Conservation (phyloP, 2,797 vertebrate species). For the Macropodus opercularis region DNA sequence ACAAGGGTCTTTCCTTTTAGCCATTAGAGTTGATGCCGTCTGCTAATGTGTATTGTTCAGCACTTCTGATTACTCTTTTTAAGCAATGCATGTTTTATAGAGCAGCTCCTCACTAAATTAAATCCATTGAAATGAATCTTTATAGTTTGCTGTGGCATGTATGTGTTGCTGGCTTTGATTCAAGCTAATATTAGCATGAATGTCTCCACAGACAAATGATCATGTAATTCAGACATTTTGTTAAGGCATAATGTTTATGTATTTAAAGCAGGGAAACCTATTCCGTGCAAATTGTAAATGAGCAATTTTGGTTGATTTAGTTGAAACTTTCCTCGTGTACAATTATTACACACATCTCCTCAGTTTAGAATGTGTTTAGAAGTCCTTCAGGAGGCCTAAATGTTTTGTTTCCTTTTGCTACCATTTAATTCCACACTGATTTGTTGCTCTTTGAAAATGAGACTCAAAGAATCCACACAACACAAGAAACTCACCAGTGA, state of each 20-base stretch:
- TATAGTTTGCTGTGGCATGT: slow-evolving; percentile 71
- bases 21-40: slow-evolving; percentile 33
- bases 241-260: slow-evolving; percentile 65
- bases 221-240: slow-evolving; percentile 47
- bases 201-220: slow-evolving; percentile 45
- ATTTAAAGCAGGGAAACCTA: slow-evolving; percentile 45
- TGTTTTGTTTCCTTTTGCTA: slow-evolving; percentile 13
- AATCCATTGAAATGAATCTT: slow-evolving; percentile 49
- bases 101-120: slow-evolving; percentile 52
- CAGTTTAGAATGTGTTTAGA: background rate
- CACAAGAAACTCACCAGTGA: slow-evolving; percentile 39
- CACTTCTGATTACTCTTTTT: slow-evolving; percentile 57
- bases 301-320: slow-evolving; percentile 30
- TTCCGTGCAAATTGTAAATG: slow-evolving; percentile 35
- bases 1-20: slow-evolving; percentile 37
- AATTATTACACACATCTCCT: slow-evolving; percentile 3
- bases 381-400: slow-evolving; percentile 12
- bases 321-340: slow-evolving; percentile 21
- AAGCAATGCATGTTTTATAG: slow-evolving; percentile 67
- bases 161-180: slow-evolving; percentile 55
- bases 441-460: slow-evolving; percentile 40
- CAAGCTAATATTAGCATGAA: slow-evolving; percentile 70
- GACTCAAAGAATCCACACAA: slow-evolving; percentile 42
- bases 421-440: slow-evolving; percentile 28
- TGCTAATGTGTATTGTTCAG: slow-evolving; percentile 55